These are phyloP conservation scores for Temnothorax nylanderi DNA, from an alignment of 1,140 invertebrate species.

Conservation along the genomic window DNA sequence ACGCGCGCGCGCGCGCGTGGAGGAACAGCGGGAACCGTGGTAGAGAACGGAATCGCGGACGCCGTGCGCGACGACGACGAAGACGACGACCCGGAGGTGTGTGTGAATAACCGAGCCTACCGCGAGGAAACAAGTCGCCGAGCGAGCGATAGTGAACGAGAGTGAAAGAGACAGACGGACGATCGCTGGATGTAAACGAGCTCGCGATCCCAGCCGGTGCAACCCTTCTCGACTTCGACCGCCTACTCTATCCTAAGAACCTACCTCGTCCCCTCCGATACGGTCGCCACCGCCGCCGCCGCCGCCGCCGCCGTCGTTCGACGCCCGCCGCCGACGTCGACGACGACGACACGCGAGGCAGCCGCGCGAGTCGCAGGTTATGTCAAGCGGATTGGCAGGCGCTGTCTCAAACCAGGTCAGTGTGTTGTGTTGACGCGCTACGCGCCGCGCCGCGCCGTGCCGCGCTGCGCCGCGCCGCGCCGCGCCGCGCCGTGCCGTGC, in stretches of 20 bases:
- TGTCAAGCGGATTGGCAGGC: slow-evolving; percentile 84
- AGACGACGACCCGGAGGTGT: background rate
- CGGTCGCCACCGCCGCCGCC: slow-evolving; percentile 19
- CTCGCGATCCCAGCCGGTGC: background rate
- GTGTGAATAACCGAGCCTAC: background rate
- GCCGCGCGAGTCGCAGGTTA: slow-evolving; percentile 81
- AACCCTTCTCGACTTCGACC: background rate
- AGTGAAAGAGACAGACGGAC: background rate
- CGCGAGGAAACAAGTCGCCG: background rate
- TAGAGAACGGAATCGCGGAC: background rate
- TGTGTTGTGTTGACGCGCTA: slow-evolving; percentile 72
- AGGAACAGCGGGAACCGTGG: slow-evolving; percentile 17
- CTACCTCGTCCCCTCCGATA: slow-evolving; percentile 24
- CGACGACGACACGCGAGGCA: slow-evolving; percentile 63
- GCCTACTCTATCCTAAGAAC: slow-evolving; percentile 9
- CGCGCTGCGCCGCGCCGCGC: background rate
- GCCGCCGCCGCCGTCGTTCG: slow-evolving; percentile 51
- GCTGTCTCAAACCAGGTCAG: slow-evolving; percentile 84
- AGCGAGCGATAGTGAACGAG: background rate
- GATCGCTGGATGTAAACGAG: background rate
- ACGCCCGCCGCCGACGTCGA: slow-evolving; percentile 58
- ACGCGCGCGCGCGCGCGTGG: slow-evolving; percentile 32
- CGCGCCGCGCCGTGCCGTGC: slow-evolving; percentile 12
- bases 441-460: slow-evolving; percentile 23
- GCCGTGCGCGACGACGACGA: background rate